phyloP scores from a whole-genome alignment of 2,888 invertebrate genomes.

The Corbicula japonica region DNA sequence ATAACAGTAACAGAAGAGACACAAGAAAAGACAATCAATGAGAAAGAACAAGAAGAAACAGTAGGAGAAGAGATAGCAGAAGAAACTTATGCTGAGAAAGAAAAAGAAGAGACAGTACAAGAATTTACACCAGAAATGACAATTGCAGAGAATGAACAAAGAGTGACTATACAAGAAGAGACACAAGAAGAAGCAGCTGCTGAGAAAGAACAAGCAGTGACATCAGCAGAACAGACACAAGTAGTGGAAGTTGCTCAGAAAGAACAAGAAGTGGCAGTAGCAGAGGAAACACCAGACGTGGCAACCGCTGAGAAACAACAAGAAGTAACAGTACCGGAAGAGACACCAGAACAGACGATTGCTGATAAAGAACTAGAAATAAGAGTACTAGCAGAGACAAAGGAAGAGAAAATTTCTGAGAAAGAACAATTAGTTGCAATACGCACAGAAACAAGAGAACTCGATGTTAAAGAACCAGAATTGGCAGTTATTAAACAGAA shows the following conservation, averaged over 20 bases:
- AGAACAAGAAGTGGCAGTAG: neutral
- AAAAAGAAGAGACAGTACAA: neutral
- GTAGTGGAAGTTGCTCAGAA: neutral
- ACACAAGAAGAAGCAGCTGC: neutral
- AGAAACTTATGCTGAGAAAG: neutral
- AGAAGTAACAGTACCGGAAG: constrained; percentile 3
- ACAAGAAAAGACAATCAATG: neutral
- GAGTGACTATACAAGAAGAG: too few relatives aligned
- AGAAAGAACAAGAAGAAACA: neutral
- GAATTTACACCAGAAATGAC: neutral
- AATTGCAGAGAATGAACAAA: neutral
- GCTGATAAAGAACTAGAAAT: neutral
- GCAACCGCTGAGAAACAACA: neutral
- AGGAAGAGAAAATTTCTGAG: neutral
- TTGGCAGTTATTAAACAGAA: neutral
- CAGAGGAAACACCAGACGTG: neutral
- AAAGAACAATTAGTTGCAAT: neutral
- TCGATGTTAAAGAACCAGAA: too few relatives aligned
- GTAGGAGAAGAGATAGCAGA: neutral
- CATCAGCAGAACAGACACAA: neutral
- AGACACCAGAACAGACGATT: neutral
- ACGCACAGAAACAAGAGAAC: neutral
- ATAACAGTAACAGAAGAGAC: neutral
- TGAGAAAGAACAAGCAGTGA: neutral
- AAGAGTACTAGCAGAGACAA: neutral